A percentile compares a stretch with the other conserved stretches of the same genome.
phyloP scores from a whole-genome alignment of 2,113 vertebrate species.

The Chlamydotis undulata region DNA sequence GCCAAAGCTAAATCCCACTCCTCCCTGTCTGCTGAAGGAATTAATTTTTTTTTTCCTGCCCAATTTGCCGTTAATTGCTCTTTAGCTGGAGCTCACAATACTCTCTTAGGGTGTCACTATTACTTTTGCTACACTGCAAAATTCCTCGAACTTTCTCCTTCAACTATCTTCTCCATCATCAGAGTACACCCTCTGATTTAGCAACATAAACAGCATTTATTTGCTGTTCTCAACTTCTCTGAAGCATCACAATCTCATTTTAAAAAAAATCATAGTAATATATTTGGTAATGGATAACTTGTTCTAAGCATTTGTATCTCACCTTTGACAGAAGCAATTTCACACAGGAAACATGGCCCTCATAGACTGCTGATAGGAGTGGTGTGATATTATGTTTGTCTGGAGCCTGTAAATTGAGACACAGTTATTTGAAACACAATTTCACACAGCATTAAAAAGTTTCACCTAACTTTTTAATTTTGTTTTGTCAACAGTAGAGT shows the following conservation, averaged over 20 bases:
- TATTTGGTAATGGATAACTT: neutral
- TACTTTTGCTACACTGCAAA: neutral
- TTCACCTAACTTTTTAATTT: neutral
- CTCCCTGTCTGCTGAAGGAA: neutral
- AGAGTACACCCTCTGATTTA: neutral
- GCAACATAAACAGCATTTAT: neutral
- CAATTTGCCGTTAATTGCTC: neutral
- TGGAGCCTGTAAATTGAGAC: conserved; percentile 80
- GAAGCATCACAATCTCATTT: neutral
- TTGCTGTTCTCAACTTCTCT: neutral
- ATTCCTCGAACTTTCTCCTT: neutral
- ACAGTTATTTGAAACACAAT: conserved; percentile 12
- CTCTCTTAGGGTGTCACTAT: neutral
- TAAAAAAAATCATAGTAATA: neutral
- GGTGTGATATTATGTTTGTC: conserved; percentile 94
- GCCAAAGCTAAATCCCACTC: conserved; percentile 9
- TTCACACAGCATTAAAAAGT: neutral
- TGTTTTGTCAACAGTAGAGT: neutral
- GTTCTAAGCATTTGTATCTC: conserved; percentile 8
- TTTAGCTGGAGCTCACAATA: neutral
- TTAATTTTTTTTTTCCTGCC: neutral
- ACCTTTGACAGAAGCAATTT: conserved; percentile 96
- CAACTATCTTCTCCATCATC: neutral
- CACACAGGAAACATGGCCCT: conserved; percentile 88
- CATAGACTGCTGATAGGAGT: conserved; percentile 89